Base-by-base conservation (phyloP, 2,113 vertebrate species). In the Mormyrus lacerda region DNA sequence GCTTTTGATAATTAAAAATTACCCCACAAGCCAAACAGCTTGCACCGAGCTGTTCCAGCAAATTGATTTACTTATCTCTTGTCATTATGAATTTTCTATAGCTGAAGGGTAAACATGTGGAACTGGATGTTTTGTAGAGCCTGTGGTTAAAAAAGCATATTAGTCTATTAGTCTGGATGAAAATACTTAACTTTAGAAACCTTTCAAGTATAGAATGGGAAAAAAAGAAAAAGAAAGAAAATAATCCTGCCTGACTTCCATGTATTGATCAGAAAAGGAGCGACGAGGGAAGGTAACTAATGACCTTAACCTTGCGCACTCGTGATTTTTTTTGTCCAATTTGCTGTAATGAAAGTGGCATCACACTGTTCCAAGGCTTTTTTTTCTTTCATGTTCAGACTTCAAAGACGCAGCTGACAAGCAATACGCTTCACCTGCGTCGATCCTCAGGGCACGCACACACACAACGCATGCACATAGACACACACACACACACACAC, bases 331-430 rank as follows among this genome's bases (percentile, higher is more conserved):
- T 91, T 90, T 86, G 58, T 91, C 87, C 89, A 90, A 85, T 45
- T 85, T 91, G 55, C 90, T 93, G 90, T 90, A 91, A 91, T 90
- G 88, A 92, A 93, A 90, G 84, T 92, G 89, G 91, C 91, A 92
- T 92, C 91, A 92, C 89, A 69, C 90, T 90, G 90, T 87, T 88
- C 87, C 85, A 53, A 88, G 61, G 35, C 61, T 92, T 76, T 90
- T 89, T 42, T 31, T 35, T 87, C 87, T 85, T 91, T 92, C 51
- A 90, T 88, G 89, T 85, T 65, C 42, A 45, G 31, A 90, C 91
- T 91, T 92, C 88, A 92, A 91, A 92, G 91, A 31, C 53, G 76
- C 84, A n/a, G 39, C 89, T 90, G 91, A 90, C 91, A 87, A 45
- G 51, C 8, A 58, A 55, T 79, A 27, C 39, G 87, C 85, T 88